A percentile compares a stretch with the other conserved stretches of the same genome.
These are phyloP conservation scores for Coluber constrictor DNA, from an alignment of 2,797 vertebrate species.

Conservation along the genomic window DNA sequence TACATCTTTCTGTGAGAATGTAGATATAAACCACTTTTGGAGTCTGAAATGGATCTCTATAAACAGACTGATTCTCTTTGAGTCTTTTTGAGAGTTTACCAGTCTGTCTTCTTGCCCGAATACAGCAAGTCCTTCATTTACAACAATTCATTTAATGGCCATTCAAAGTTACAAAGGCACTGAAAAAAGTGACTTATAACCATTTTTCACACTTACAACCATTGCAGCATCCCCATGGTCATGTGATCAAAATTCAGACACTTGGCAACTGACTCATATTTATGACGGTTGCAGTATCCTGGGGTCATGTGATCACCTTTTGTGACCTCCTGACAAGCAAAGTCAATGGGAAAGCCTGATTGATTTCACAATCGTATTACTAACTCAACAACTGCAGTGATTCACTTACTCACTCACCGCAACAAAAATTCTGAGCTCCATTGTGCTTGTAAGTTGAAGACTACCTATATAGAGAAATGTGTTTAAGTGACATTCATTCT, in stretches of 20 bases:
- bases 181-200: neutral
- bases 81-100: neutral
- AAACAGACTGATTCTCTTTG: neutral
- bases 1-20: neutral
- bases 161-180: neutral
- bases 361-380: neutral
- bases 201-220: neutral
- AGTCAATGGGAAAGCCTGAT: neutral
- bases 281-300: neutral
- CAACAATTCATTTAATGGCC: neutral
- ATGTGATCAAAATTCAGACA: neutral
- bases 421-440: neutral
- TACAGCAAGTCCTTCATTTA: neutral
- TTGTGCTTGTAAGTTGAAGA: neutral
- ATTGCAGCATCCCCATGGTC: neutral
- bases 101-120: neutral
- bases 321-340: neutral
- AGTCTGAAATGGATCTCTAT: neutral
- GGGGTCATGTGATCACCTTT: neutral
- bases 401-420: neutral
- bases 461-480: neutral
- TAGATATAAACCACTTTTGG: neutral
- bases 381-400: neutral
- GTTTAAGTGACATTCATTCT: neutral
- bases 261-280: neutral